Evolutionary conservation across 2,113 vertebrate genomes (phyloP), one percentile per base, ranked within the genome.

Genomic region (Capreolus pygargus): DNA sequence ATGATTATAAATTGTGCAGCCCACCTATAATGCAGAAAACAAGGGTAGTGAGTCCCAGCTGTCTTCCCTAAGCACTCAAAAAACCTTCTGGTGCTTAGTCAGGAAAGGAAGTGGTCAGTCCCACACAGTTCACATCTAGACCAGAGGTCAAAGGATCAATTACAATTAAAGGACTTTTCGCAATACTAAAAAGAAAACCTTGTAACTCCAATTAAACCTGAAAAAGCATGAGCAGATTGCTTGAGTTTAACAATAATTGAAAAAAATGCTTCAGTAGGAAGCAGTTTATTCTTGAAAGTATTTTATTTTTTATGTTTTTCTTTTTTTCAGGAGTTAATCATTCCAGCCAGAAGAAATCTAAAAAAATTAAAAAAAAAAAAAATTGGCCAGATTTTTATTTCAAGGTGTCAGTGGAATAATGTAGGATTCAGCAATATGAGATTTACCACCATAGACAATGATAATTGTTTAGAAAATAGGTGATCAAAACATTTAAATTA

Each of bases 321-420:
- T 86, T 67, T 89, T n/a, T 33, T 58, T 27, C 7, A 85, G 7
- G 33, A 87, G 11, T 6, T 8, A 88, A 90, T 6, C 25, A 12
- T 30, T 50, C 12, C 43, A 57, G 10, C 7, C 33, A 79, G 4
- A 61, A 43, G 6, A 85, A 64, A 36, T 47, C 23, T 76, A 55
- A 88, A 47, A 54, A 30, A 39, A 39, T 39, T 39, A 39, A 70
- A 70, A 12, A 11, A 57, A 23, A 16, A 74, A 67, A 9, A n/a
- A 67, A 11, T 64, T 13, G 11, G 8, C n/a, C 39, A 84, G 2
- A 39, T 86, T 89, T 95, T 79, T 30, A 36, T 55, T 60, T 45
- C 8, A 54, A 70, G 5, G 1, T 52, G 60, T 4, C 28, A 57
- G 5, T 17, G 10, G 9, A 1, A 9, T 58, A 4, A 54, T 2